phyloP scores from a whole-genome alignment of 2,113 vertebrate genomes.

The Xyliphius kryptos region DNA sequence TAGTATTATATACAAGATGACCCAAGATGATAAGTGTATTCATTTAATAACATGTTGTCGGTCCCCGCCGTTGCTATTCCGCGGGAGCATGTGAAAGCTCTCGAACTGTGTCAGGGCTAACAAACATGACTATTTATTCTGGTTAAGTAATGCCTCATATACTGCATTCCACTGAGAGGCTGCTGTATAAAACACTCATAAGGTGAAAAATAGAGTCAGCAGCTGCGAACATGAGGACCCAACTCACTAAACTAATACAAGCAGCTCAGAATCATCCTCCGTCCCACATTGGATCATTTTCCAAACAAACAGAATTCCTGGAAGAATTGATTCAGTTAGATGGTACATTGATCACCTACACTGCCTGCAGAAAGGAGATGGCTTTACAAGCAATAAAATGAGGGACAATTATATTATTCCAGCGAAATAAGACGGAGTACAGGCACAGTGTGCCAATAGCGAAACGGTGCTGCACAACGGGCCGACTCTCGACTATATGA shows the following conservation, averaged over 20 bases:
- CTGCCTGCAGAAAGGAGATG: slow-evolving; percentile 82
- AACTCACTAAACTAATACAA: slow-evolving; percentile 68
- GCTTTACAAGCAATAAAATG: slow-evolving; percentile 91
- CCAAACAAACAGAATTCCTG: slow-evolving; percentile 82
- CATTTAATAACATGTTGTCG: too few relatives aligned
- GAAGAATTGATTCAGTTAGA: slow-evolving; percentile 90
- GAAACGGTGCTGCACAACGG: slow-evolving; percentile 43
- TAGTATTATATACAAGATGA: too few relatives aligned
- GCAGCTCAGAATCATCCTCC: slow-evolving; percentile 54
- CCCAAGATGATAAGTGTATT: too few relatives aligned
- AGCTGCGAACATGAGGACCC: slow-evolving; percentile 61
- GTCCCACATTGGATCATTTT: slow-evolving; percentile 68
- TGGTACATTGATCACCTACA: slow-evolving; percentile 85
- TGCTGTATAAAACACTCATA: slow-evolving; percentile 38
- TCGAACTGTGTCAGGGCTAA: slow-evolving; percentile 29
- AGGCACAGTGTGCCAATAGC: slow-evolving; percentile 76
- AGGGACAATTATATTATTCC: slow-evolving; percentile 95
- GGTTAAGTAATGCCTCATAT: slow-evolving; percentile 42
- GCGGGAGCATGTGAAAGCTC: too few relatives aligned
- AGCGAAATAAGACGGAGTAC: slow-evolving; percentile 94
- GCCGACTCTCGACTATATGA: slow-evolving; percentile 57
- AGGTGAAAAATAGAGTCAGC: slow-evolving; percentile 60
- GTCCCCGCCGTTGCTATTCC: too few relatives aligned
- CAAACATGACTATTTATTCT: slow-evolving; percentile 42
- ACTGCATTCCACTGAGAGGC: slow-evolving; percentile 38